Evolutionary conservation across 1,140 invertebrate species (phyloP).

Genomic region (Pseudoatta argentina): DNA sequence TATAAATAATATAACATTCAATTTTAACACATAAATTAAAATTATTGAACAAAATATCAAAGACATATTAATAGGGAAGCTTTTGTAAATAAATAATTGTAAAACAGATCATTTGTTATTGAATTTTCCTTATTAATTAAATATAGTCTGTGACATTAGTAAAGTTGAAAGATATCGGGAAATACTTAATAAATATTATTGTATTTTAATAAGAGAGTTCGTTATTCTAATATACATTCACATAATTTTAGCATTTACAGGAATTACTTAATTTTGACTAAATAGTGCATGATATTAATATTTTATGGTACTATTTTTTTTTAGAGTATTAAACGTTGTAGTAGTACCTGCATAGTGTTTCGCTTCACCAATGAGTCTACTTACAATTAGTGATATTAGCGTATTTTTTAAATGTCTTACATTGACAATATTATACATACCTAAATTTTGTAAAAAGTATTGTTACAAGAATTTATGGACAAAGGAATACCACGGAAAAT

Average conservation of each 20-base stretch:
- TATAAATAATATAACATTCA: slow-evolving; percentile 20
- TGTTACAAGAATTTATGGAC: slow-evolving; percentile 21
- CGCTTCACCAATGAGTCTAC: slow-evolving; percentile 64
- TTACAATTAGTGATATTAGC: slow-evolving; percentile 41
- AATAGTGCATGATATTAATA: slow-evolving; percentile 64
- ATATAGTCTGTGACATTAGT: slow-evolving; percentile 18
- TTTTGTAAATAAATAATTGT: slow-evolving; percentile 27
- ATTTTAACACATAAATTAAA: background rate
- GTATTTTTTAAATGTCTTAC: slow-evolving; percentile 63
- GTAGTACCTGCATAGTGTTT: slow-evolving; percentile 63
- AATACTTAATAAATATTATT: slow-evolving; percentile 65
- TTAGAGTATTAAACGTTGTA: slow-evolving; percentile 70
- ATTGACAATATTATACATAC: slow-evolving; percentile 63
- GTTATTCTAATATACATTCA: slow-evolving; percentile 70
- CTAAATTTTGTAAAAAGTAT: slow-evolving; percentile 55
- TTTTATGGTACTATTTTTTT: slow-evolving; percentile 58
- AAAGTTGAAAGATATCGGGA: slow-evolving; percentile 45
- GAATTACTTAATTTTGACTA: slow-evolving; percentile 68
- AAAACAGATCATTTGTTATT: slow-evolving; percentile 4
- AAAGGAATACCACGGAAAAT: background rate
- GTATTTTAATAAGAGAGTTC: slow-evolving; percentile 63
- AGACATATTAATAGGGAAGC: slow-evolving; percentile 1
- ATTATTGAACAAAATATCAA: slow-evolving; percentile 34
- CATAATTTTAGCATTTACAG: slow-evolving; percentile 69
- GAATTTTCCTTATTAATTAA: slow-evolving; percentile 40